A percentile compares a stretch with the other conserved stretches of the same genome.
Conservation (phyloP, 2,888 invertebrate genomes). For the Miltochrista miniata region DNA sequence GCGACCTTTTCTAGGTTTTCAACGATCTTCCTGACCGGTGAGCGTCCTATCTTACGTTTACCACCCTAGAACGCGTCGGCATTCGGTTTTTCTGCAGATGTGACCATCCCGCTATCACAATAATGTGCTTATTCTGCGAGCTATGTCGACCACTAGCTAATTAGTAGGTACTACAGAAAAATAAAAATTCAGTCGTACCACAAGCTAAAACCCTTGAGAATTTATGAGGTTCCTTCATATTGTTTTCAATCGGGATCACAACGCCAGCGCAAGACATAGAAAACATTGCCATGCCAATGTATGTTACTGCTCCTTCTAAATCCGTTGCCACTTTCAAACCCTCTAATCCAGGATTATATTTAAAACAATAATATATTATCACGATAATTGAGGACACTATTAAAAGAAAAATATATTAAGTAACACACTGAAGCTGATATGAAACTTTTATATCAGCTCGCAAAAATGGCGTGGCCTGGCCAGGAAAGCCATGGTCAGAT, state of each 20-base stretch:
- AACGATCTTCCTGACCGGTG: too few species aligned
- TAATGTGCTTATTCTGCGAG: too few species aligned
- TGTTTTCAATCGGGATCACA: constrained; percentile 62
- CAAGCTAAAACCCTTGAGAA: constrained; percentile 39
- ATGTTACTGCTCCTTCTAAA: constrained; percentile 46
- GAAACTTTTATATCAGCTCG: too few species aligned
- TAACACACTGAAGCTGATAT: too few species aligned
- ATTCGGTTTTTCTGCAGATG: not conserved
- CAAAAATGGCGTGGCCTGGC: too few species aligned
- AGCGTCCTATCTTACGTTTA: too few species aligned
- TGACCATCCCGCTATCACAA: too few species aligned
- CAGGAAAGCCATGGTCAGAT: too few species aligned
- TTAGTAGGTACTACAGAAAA: not conserved
- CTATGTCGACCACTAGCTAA: too few species aligned
- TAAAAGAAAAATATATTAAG: constrained; percentile 34
- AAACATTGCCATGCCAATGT: constrained; percentile 81
- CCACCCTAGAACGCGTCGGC: too few species aligned
- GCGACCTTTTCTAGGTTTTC: too few species aligned
- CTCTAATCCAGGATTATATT: constrained; percentile 47
- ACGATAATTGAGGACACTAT: constrained; percentile 50
- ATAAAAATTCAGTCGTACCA: constrained; percentile 37
- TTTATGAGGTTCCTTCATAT: constrained; percentile 57
- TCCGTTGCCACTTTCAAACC: constrained; percentile 25
- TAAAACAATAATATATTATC: constrained; percentile 50
- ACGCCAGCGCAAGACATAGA: constrained; percentile 77